Conservation (phyloP, 1,140 invertebrate species). For the Doryteuthis pealeii region DNA sequence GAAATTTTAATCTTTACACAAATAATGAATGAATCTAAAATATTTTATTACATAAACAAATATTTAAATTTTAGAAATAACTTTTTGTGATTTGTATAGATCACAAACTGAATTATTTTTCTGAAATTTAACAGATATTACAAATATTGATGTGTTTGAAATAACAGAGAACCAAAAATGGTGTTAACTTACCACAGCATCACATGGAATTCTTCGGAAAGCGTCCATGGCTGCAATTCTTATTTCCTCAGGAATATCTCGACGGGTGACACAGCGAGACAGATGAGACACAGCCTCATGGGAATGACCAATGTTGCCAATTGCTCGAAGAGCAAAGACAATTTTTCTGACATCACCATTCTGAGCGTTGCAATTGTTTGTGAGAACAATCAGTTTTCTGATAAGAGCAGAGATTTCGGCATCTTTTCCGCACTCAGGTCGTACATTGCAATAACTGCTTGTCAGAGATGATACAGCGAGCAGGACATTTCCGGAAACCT, state of each 20-base stretch:
- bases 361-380: neutral
- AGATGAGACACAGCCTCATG: conserved; percentile 68
- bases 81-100: too few relatives aligned
- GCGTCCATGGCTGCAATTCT: conserved; percentile 79
- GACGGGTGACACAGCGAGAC: conserved; percentile 68
- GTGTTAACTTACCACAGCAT: conserved; percentile 63
- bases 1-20: too few relatives aligned
- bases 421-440: conserved; percentile 52
- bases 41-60: too few relatives aligned
- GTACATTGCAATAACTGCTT: conserved; percentile 60
- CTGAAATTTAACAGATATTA: too few relatives aligned
- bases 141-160: too few relatives aligned
- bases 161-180: too few relatives aligned
- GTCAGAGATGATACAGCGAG: conserved; percentile 62
- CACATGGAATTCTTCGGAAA: conserved; percentile 71
- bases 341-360: neutral
- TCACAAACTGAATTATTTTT: too few relatives aligned
- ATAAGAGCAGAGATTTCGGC: conserved; percentile 64
- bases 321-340: conserved; percentile 78
- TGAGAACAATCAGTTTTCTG: neutral
- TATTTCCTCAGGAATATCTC: conserved; percentile 70
- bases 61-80: too few relatives aligned
- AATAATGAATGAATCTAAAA: too few relatives aligned
- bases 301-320: conserved; percentile 83
- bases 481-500: conserved; percentile 61